Conservation (phyloP, 2,888 invertebrate species). For the Folsomia candida region DNA sequence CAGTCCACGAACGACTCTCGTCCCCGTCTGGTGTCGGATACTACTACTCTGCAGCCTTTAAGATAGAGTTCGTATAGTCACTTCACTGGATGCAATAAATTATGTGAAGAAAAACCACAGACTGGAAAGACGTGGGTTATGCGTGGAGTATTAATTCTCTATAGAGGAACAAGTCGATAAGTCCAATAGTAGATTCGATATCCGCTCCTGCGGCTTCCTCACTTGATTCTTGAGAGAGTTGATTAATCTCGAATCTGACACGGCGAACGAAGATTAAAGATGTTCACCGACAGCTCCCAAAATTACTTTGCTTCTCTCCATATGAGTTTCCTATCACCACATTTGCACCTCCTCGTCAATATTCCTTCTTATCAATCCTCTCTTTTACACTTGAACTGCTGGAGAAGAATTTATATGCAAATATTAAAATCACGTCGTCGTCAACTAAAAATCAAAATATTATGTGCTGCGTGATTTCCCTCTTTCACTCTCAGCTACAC, state of each 20-base stretch:
- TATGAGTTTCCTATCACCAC: not conserved
- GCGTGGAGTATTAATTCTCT: not conserved
- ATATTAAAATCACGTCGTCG: conserved; percentile 19
- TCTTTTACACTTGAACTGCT: no score
- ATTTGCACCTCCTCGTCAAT: conserved; percentile 4
- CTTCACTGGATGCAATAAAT: not conserved
- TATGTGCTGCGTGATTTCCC: not conserved
- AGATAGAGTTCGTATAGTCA: no score
- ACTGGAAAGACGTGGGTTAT: not conserved
- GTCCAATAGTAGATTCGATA: conserved; percentile 2
- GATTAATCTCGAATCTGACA: conserved; percentile 22
- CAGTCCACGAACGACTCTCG: conserved; percentile 2
- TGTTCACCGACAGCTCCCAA: conserved; percentile 17
- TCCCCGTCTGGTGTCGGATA: not conserved
- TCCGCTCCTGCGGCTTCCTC: conserved; percentile 2
- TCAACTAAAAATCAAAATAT: no score
- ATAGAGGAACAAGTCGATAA: not conserved
- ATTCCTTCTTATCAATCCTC: no score
- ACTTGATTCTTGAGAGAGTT: no score
- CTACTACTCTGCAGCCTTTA: no score
- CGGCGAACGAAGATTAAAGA: conserved; percentile 18
- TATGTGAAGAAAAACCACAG: not conserved
- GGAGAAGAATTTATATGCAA: conserved; percentile 10
- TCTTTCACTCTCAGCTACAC: not conserved
- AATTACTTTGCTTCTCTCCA: conserved; percentile 7